Base-by-base conservation (phyloP, 2,113 vertebrate species). In the Neofelis nebulosa region DNA sequence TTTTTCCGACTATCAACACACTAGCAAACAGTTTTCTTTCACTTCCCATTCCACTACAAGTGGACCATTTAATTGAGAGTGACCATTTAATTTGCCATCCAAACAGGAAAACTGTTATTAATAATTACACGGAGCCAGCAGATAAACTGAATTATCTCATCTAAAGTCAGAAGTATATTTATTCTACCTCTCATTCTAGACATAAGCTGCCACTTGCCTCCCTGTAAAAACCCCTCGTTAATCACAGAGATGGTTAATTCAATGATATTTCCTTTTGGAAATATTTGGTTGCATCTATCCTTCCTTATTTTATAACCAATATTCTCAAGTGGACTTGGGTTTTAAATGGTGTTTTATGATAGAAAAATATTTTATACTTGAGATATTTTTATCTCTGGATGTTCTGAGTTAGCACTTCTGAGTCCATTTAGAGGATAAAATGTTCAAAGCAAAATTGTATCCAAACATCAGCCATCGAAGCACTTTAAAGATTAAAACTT, bases 401-500 rank as follows among this genome's bases (percentile, higher is more conserved):
- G 2, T 81, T 88, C 27, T 61, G 11, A 66, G 14, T 85, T 71
- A 66, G 57, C 6, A 36, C 3, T 79, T 18, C 31, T 94, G 45
- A 90, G 8, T 79, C 2, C 4, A 84, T 25, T 90, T 61, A 89
- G 45, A 68, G 41, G 50, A 80, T 23, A 84, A 55, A 94, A 50
- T 89, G 52, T 88, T 65, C 55, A 91, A 94, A 89, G 7, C 25
- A 71, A 96, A 96, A 92, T 45, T 65, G 4, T 61, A 36, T 61
- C 18, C 87, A 73, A 81, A 85, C 57, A 85, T 36, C 29, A 87
- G 23, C 65, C 65, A 82, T 61, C 85, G 21, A 94, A 84, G 7
- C 45, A 16, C 55, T 96, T 96, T 87, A 91, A 96, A 93, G 96
- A 80, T 69, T 95, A 96, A 93, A 94, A 65, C 15, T 79, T 86